Evolutionary conservation across 2,113 vertebrate species (phyloP), one percentile per base, ranked within the genome.

Genomic region (Cheirogaleus medius): DNA sequence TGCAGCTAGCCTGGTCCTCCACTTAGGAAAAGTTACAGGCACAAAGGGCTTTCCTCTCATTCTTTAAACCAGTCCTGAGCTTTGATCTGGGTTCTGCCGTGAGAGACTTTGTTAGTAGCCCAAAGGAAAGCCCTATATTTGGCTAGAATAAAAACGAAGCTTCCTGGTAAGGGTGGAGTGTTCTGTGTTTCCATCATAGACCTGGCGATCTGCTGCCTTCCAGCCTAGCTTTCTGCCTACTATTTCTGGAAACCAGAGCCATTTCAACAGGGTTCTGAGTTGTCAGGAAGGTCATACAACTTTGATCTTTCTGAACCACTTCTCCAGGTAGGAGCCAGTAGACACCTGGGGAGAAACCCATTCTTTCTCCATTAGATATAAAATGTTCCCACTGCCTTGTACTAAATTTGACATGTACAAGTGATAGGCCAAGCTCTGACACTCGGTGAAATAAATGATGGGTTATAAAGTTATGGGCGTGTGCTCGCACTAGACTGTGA

Each of bases 341-440:
- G 69, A 60, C 56, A 52, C 20, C 52, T 5, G 15, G 42, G 8
- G 44, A 66, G 39, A 83, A 68, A 29, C n/a, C n/a, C 23, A 6
- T 23, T 21, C 52, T 64, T 32, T 69, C 21, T 20, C 56, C 32
- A 0, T 52, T 82, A 42, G 42, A 27, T 5, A 3, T 8, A 32
- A 47, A 47, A 47, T 78, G 32, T 0, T 47, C 34, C 49, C n/a
- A 3, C 6, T 49, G n/a, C 9, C 15, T 68, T 42, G 29, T 60
- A 7, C 37, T 14, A 76, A 66, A 27, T 37, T 85, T 10, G 20
- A 32, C 11, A 4, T 2, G 14, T 9, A 21, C 77, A 64, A 80
- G 78, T 23, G 0, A 20, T 2, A 29, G 60, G 42, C 0, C 0
- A 37, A 1, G 21, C 3, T 34, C 12, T 34, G 44, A 1, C 10